These are phyloP conservation scores for Coelopa pilipes DNA, from an alignment of 2,888 invertebrate species.

Conservation along the genomic window DNA sequence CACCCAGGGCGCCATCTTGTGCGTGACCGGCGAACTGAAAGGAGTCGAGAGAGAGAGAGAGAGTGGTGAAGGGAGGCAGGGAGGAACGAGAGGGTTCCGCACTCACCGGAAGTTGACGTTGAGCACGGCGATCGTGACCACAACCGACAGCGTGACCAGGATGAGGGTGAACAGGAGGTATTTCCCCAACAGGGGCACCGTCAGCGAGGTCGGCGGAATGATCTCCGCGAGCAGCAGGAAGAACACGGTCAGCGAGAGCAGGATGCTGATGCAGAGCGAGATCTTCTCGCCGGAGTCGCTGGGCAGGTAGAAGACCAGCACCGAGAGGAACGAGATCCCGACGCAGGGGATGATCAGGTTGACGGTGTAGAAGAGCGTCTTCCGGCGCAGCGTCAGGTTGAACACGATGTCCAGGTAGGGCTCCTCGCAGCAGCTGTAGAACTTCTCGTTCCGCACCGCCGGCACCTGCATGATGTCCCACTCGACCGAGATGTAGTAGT, in stretches of 20 bases:
- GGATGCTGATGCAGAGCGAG: conserved; percentile 93
- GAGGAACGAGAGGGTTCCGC: background rate
- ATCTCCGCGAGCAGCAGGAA: conserved; percentile 93
- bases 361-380: conserved; percentile 97
- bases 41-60: too few relatives aligned
- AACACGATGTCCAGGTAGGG: conserved; percentile 98
- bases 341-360: conserved; percentile 98
- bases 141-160: conserved; percentile 90
- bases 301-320: conserved; percentile 96
- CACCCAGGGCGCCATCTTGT: conserved; percentile 93
- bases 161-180: conserved; percentile 95
- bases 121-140: conserved; percentile 92
- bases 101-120: conserved; percentile 85
- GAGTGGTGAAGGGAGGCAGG: too few relatives aligned
- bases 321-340: conserved; percentile 95
- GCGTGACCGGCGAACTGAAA: conserved; percentile 85
- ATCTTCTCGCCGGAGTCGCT: conserved; percentile 98
- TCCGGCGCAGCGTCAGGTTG: conserved; percentile 92
- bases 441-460: conserved; percentile 89
- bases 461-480: conserved; percentile 98
- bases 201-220: conserved; percentile 92
- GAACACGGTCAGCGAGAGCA: conserved; percentile 93
- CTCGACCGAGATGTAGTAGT: conserved; percentile 96
- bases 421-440: conserved; percentile 96
- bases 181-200: conserved; percentile 90